A percentile compares a stretch with the other conserved stretches of the same genome.
Conservation (phyloP, 2,113 vertebrate species). For the Orientallactaga bullata region DNA sequence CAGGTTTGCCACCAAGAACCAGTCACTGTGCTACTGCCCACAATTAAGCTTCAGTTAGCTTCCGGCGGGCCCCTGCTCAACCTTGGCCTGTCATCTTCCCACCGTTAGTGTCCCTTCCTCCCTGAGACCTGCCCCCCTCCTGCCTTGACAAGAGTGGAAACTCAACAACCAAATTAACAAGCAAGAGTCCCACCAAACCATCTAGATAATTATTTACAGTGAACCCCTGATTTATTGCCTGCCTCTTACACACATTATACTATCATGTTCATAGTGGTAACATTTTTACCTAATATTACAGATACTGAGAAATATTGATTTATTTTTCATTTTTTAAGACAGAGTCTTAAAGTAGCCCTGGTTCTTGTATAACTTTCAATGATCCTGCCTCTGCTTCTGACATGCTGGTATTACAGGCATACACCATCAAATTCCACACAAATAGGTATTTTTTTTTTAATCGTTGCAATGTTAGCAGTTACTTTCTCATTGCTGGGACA, state of each 20-base stretch:
- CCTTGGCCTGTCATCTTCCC: background rate
- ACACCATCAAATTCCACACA: background rate
- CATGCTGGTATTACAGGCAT: background rate
- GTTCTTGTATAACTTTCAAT: background rate
- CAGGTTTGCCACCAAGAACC: too few relatives aligned
- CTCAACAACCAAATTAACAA: background rate
- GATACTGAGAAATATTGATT: background rate
- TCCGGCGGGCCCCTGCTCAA: background rate
- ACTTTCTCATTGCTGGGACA: too few relatives aligned
- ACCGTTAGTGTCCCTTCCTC: background rate
- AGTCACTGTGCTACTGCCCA: rapidly evolving
- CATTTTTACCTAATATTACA: background rate
- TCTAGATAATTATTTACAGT: background rate
- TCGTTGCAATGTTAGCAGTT: background rate
- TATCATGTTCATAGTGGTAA: rapidly evolving
- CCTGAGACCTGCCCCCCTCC: background rate
- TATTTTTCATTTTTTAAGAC: background rate
- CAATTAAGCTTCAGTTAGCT: rapidly evolving
- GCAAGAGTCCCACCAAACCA: background rate
- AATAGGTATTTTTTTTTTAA: background rate
- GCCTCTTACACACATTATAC: background rate
- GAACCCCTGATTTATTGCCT: background rate
- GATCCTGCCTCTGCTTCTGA: background rate
- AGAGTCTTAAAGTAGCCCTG: background rate
- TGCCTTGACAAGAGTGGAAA: background rate